These are phyloP conservation scores for Jaculus jaculus DNA, from an alignment of 2,113 vertebrate genomes.

Conservation along the genomic window DNA sequence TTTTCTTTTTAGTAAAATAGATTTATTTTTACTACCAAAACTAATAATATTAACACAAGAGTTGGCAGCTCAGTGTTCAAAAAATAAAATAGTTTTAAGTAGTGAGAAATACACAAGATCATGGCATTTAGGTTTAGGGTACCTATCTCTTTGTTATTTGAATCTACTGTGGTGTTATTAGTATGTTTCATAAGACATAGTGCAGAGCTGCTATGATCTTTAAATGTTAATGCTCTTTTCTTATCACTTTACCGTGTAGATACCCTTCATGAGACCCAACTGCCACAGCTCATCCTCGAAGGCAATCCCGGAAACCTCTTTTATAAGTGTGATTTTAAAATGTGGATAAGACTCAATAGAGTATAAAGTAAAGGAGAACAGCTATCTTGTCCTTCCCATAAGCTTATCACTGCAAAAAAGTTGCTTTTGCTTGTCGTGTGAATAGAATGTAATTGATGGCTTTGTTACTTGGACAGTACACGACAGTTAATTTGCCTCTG, in stretches of 20 bases:
- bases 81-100: slow-evolving; percentile 41
- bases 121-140: slow-evolving; percentile 48
- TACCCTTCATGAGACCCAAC: slow-evolving; percentile 90
- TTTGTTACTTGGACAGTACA: slow-evolving; percentile 86
- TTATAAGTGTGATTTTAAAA: slow-evolving; percentile 87
- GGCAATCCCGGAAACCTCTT: slow-evolving; percentile 88
- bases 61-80: slow-evolving; percentile 54
- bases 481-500: slow-evolving; percentile 86
- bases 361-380: slow-evolving; percentile 87
- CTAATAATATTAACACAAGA: slow-evolving; percentile 51
- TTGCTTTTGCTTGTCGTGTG: slow-evolving; percentile 85
- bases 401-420: slow-evolving; percentile 84
- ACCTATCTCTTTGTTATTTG: slow-evolving; percentile 75
- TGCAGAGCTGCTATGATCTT: slow-evolving; percentile 85
- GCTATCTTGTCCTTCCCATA: slow-evolving; percentile 84
- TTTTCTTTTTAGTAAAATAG: slow-evolving; percentile 11
- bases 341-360: slow-evolving; percentile 87
- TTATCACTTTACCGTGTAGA: slow-evolving; percentile 92
- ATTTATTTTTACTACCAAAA: slow-evolving; percentile 47
- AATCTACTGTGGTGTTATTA: slow-evolving; percentile 83
- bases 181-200: slow-evolving; percentile 87
- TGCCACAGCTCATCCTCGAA: slow-evolving; percentile 90
- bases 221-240: slow-evolving; percentile 90
- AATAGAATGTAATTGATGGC: slow-evolving; percentile 86
- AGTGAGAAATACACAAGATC: slow-evolving; percentile 34